These are phyloP conservation scores for Parnassius glacialis DNA, from an alignment of 2,888 invertebrate genomes.

Conservation along the genomic window DNA sequence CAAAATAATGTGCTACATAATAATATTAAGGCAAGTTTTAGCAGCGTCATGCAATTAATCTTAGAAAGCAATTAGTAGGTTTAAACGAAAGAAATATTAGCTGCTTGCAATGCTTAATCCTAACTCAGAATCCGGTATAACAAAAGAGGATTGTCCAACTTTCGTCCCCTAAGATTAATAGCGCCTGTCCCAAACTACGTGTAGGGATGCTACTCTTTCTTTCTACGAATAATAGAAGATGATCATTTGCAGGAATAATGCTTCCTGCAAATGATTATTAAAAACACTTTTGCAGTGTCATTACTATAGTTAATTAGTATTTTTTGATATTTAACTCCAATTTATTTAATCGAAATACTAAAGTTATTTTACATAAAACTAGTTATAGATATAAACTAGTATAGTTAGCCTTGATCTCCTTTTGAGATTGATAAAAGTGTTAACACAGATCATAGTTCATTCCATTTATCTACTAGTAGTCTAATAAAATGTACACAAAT, in stretches of 20 bases:
- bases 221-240: not conserved
- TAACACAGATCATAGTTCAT: too few species aligned
- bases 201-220: not conserved
- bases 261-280: too few species aligned
- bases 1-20: not conserved
- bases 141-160: slow-evolving; percentile 15
- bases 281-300: not conserved
- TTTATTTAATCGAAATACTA: too few species aligned
- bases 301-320: too few species aligned
- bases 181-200: not conserved
- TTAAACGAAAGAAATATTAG: slow-evolving; percentile 13
- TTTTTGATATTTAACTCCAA: too few species aligned
- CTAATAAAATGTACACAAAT: too few species aligned
- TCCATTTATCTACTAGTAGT: too few species aligned
- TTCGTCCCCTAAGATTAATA: slow-evolving; percentile 1
- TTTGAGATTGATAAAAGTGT: too few species aligned
- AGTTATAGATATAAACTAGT: too few species aligned
- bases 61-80: slow-evolving; percentile 2
- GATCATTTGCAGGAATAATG: not conserved
- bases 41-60: slow-evolving; percentile 1
- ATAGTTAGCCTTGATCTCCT: too few species aligned
- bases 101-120: slow-evolving; percentile 18
- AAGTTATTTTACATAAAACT: too few species aligned
- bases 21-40: not conserved
- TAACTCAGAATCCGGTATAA: slow-evolving; percentile 15